phyloP scores from a whole-genome alignment of 2,113 vertebrate species.

The Pseudonaja textilis region DNA sequence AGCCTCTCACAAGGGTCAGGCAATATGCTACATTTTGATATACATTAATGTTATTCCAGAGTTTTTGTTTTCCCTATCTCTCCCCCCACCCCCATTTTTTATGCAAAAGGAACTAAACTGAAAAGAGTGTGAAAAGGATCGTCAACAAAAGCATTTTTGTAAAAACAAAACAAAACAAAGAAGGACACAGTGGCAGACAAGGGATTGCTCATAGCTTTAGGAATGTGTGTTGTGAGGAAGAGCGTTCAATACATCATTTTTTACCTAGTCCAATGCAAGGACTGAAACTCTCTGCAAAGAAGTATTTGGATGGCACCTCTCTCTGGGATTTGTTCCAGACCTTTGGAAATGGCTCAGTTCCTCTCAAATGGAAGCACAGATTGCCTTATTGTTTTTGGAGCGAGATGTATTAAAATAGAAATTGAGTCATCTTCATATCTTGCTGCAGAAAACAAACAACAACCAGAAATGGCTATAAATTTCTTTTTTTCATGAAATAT shows the following conservation, averaged over 20 bases:
- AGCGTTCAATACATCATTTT: not conserved
- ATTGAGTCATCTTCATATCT: not conserved
- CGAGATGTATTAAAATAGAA: not conserved
- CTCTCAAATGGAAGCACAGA: not conserved
- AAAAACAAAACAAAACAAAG: too few species aligned
- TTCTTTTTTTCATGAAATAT: not conserved
- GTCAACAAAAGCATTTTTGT: not conserved
- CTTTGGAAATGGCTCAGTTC: not conserved
- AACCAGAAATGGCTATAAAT: not conserved
- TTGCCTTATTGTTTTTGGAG: not conserved
- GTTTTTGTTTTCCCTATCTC: not conserved
- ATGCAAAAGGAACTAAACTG: not conserved
- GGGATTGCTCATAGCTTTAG: not conserved
- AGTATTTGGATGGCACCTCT: not conserved
- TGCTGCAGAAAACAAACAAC: not conserved
- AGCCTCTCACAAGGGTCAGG: not conserved
- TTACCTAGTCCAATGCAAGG: not conserved
- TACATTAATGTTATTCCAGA: not conserved
- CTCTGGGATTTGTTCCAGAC: not conserved
- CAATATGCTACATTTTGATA: not conserved
- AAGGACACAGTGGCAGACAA: not conserved
- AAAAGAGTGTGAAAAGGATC: not conserved
- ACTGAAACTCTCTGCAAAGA: not conserved
- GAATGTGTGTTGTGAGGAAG: not conserved
- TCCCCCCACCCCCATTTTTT: not conserved